phyloP scores from a whole-genome alignment of 2,888 invertebrate species.

The Cancer borealis region DNA sequence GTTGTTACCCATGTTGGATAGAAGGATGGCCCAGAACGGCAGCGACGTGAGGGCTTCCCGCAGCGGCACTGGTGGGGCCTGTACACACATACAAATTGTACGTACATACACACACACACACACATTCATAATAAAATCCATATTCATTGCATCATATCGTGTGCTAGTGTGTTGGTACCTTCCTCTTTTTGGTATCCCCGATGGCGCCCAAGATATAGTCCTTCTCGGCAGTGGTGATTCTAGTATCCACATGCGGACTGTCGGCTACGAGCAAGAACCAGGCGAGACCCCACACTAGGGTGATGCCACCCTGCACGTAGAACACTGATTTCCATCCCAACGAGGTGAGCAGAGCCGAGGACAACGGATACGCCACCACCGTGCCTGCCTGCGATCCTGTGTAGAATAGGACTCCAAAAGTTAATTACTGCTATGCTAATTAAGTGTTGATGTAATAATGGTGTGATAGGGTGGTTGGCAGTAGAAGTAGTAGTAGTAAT shows the following conservation, averaged over 20 bases:
- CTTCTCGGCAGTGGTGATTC: slow-evolving; percentile 61
- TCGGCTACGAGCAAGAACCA: slow-evolving; percentile 74
- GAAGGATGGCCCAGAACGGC: slow-evolving; percentile 90
- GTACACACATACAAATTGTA: neutral
- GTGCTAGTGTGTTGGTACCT: slow-evolving; percentile 40
- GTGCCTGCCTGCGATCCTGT: slow-evolving; percentile 84
- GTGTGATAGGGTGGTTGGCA: no score
- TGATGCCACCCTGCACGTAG: slow-evolving; percentile 86
- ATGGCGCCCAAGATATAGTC: slow-evolving; percentile 64
- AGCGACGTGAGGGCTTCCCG: slow-evolving; percentile 85
- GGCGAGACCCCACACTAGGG: slow-evolving; percentile 68
- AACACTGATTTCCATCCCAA: slow-evolving; percentile 94
- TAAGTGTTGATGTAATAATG: no score
- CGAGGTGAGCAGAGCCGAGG: slow-evolving; percentile 89
- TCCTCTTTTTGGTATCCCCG: slow-evolving; percentile 61
- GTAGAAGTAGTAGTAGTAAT: no score
- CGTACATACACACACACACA: no score
- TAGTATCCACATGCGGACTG: slow-evolving; percentile 45
- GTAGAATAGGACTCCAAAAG: no score
- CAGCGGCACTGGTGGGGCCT: slow-evolving; percentile 71
- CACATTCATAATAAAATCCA: no score
- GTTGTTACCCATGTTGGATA: slow-evolving; percentile 84
- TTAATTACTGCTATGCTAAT: no score
- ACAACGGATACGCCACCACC: slow-evolving; percentile 92
- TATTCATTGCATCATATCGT: neutral